These are phyloP conservation scores for Melipona bicolor DNA, from an alignment of 2,888 invertebrate genomes.

Conservation along the genomic window DNA sequence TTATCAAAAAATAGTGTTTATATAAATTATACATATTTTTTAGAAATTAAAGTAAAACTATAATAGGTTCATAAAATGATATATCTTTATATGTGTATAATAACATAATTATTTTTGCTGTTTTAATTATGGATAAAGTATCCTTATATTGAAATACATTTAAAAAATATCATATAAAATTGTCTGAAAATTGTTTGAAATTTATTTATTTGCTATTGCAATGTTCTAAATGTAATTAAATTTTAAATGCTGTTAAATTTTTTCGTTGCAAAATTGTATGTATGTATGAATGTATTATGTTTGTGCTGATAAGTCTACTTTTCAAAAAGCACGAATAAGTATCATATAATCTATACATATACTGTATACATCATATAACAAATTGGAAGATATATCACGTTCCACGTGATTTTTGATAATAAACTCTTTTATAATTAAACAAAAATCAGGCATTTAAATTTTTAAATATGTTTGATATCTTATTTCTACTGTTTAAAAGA, in stretches of 20 bases:
- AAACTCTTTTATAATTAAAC: background rate
- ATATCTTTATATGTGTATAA: background rate
- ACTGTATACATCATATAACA: background rate
- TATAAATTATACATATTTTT: background rate
- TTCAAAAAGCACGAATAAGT: background rate
- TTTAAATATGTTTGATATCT: background rate
- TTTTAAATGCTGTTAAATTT: background rate
- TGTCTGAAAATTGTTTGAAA: background rate
- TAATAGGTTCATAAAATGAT: background rate
- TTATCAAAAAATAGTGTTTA: no score
- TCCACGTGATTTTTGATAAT: background rate
- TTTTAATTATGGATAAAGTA: background rate
- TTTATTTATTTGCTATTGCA: no score
- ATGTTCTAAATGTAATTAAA: no score
- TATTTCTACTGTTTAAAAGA: no score
- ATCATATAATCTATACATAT: no score
- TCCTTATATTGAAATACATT: background rate
- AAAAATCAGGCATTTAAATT: background rate
- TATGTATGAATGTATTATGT: background rate
- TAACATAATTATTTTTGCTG: background rate
- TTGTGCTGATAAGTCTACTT: background rate
- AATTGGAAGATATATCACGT: constrained; percentile 5
- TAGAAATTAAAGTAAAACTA: background rate
- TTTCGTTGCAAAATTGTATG: background rate
- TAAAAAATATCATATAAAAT: no score